Evolutionary conservation across 2,113 vertebrate species (phyloP).

Genomic region (Ovis canadensis): DNA sequence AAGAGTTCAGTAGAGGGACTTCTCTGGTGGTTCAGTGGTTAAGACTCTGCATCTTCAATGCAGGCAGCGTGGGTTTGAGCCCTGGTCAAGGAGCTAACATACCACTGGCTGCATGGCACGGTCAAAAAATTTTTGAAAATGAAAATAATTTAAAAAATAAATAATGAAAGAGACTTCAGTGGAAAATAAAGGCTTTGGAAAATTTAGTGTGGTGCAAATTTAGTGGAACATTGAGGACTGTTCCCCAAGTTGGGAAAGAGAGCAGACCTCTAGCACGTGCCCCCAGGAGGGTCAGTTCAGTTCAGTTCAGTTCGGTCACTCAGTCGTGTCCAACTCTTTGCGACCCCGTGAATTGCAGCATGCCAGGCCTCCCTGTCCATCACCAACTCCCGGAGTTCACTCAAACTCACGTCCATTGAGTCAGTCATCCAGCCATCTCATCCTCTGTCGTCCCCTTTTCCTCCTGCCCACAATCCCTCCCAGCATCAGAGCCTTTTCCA

Average conservation of each 20-base stretch:
- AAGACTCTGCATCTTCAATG: background rate
- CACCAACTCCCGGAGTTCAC: too few relatives aligned
- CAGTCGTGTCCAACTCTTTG: too few relatives aligned
- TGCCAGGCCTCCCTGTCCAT: too few relatives aligned
- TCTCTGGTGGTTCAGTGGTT: background rate
- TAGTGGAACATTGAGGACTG: background rate
- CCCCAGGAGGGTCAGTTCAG: too few relatives aligned
- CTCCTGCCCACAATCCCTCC: too few relatives aligned
- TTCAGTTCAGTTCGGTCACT: too few relatives aligned
- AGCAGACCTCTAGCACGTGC: background rate
- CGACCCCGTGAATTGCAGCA: accelerated
- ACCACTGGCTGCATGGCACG: accelerated
- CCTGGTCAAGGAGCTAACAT: background rate
- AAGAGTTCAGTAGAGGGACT: background rate
- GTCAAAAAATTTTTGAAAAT: background rate
- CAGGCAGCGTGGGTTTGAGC: background rate
- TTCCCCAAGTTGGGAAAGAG: background rate
- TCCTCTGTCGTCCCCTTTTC: too few relatives aligned
- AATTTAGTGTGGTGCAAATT: background rate
- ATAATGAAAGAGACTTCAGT: background rate
- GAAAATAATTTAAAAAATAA: background rate
- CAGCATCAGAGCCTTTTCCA: too few relatives aligned
- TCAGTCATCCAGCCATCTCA: too few relatives aligned
- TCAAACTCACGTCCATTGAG: too few relatives aligned
- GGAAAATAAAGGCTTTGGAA: background rate